phyloP scores from a whole-genome alignment of 2,888 invertebrate species.

The Shargacucullia verbasci region DNA sequence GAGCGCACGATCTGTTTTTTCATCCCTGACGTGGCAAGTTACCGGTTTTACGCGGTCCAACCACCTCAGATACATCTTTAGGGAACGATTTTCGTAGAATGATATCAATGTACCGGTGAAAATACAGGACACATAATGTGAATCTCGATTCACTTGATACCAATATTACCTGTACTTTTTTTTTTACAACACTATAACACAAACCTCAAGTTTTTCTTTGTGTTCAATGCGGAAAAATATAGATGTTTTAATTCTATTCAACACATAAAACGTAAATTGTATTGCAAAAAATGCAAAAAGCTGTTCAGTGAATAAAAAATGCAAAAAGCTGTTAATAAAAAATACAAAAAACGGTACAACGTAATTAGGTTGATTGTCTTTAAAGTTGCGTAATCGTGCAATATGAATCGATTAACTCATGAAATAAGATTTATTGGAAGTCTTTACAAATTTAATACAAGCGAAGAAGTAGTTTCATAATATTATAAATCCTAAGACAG shows the following conservation, averaged over 20 bases:
- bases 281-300: conserved; percentile 12
- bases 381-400: conserved; percentile 29
- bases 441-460: conserved; percentile 32
- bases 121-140: no score
- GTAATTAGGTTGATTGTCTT: conserved; percentile 17
- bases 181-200: no score
- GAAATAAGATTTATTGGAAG: conserved; percentile 33
- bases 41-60: conserved; percentile 45
- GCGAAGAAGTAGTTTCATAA: conserved; percentile 65
- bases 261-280: not conserved
- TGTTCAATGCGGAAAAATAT: not conserved
- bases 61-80: conserved; percentile 9
- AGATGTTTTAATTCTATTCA: not conserved
- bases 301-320: conserved; percentile 7
- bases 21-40: conserved; percentile 46
- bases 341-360: conserved; percentile 27
- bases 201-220: not conserved
- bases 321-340: conserved; percentile 19
- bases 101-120: not conserved
- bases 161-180: no score
- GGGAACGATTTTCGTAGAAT: conserved; percentile 5
- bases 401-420: conserved; percentile 20
- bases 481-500: conserved; percentile 69
- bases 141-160: no score
- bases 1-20: conserved; percentile 49